Conservation (phyloP, 2,113 vertebrate species). For the Brienomyrus brachyistius region DNA sequence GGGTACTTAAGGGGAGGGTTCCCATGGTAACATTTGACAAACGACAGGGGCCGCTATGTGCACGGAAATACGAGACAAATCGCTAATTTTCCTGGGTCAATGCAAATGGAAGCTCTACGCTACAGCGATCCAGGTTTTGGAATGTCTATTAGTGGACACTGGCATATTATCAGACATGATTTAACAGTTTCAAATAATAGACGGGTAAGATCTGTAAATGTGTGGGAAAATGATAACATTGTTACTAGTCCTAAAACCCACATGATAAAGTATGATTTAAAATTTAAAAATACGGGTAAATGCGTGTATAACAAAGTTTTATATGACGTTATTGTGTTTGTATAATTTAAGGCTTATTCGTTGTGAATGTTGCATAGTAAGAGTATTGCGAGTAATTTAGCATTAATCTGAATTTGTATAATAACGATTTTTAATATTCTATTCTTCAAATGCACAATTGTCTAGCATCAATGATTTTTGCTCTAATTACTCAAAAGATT, state of each 20-base stretch:
- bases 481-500: not conserved
- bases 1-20: not conserved
- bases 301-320: not conserved
- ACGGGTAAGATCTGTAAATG: not conserved
- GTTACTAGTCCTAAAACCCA: not conserved
- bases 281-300: not conserved
- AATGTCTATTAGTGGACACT: not conserved
- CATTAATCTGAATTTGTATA: not conserved
- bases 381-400: not conserved
- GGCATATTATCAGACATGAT: not conserved
- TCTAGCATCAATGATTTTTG: not conserved
- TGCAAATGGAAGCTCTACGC: not conserved
- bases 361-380: not conserved
- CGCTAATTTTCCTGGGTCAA: not conserved
- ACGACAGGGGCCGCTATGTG: not conserved
- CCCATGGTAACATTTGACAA: not conserved
- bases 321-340: not conserved
- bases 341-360: not conserved
- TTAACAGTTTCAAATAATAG: not conserved
- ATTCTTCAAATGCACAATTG: not conserved
- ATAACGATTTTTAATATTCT: not conserved
- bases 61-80: not conserved
- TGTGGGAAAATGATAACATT: not conserved
- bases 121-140: not conserved
- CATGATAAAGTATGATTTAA: not conserved